phyloP scores from a whole-genome alignment of 2,797 vertebrate species.

The Florisuga fusca region DNA sequence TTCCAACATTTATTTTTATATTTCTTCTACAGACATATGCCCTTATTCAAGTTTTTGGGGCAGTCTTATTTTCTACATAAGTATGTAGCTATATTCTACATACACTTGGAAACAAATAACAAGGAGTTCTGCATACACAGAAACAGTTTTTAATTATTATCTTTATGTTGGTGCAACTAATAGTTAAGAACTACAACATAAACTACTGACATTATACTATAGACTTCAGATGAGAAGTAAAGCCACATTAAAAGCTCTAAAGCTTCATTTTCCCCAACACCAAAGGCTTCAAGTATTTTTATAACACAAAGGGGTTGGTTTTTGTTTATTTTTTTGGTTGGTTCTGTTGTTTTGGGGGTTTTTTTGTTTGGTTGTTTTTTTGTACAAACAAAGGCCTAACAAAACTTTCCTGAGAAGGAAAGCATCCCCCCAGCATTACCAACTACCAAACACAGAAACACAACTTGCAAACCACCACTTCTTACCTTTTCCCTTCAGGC shows the following conservation, averaged over 20 bases:
- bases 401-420: rapidly evolving
- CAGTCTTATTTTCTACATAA: rapidly evolving
- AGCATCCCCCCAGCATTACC: rapidly evolving
- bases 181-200: rapidly evolving
- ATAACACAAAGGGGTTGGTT: rapidly evolving
- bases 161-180: rapidly evolving
- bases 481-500: rapidly evolving
- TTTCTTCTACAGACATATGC: rapidly evolving
- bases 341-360: no score
- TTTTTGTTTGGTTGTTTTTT: not conserved
- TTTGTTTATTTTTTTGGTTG: no score
- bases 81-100: rapidly evolving
- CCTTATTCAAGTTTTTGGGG: rapidly evolving
- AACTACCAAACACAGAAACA: rapidly evolving
- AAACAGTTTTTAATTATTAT: rapidly evolving
- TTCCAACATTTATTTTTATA: rapidly evolving
- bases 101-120: rapidly evolving
- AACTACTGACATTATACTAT: rapidly evolving
- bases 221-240: rapidly evolving
- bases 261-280: rapidly evolving
- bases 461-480: rapidly evolving
- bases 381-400: rapidly evolving
- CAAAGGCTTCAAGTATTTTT: not conserved
- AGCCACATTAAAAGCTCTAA: rapidly evolving
- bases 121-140: rapidly evolving